phyloP scores from a whole-genome alignment of 2,797 vertebrate genomes.

The Enteromius viviparus region DNA sequence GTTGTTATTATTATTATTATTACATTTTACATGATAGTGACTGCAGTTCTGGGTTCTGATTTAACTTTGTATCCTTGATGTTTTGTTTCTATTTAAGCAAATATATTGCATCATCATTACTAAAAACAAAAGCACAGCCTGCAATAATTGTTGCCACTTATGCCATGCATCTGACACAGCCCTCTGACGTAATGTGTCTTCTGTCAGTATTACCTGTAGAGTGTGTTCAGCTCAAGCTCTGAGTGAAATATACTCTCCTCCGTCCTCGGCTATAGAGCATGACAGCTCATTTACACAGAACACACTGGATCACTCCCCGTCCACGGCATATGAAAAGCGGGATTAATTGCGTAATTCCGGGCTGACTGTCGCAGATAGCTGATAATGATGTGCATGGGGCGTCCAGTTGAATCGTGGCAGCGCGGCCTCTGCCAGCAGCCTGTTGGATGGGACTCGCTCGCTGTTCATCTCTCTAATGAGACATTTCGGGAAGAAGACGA shows the following conservation, averaged over 20 bases:
- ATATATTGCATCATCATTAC: background rate
- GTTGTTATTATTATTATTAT: background rate
- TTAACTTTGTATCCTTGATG: background rate
- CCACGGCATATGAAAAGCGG: conserved; percentile 70
- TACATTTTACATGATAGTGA: background rate
- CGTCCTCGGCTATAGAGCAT: conserved; percentile 46
- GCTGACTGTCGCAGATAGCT: conserved; percentile 78
- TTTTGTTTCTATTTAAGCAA: conserved; percentile 14
- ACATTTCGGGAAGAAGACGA: conserved; percentile 76
- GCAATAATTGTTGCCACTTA: background rate
- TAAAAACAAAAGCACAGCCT: background rate
- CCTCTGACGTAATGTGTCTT: conserved; percentile 18
- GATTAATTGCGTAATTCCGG: conserved; percentile 75
- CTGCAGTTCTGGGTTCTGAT: background rate
- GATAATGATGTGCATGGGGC: conserved; percentile 80
- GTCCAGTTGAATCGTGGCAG: conserved; percentile 67
- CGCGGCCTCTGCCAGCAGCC: conserved; percentile 71
- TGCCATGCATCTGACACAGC: background rate
- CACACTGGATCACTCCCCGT: conserved; percentile 54
- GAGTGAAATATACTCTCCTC: conserved; percentile 36
- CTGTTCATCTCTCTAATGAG: conserved; percentile 81
- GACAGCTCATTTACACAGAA: conserved; percentile 61
- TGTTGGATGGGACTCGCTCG: conserved; percentile 74
- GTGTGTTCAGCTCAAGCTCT: conserved; percentile 8
- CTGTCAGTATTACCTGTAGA: conserved; percentile 27